Percentiles rank a stretch among this genome's conserved stretches.
Evolutionary conservation across 2,113 vertebrate species (phyloP).

Genomic region (Egretta garzetta): DNA sequence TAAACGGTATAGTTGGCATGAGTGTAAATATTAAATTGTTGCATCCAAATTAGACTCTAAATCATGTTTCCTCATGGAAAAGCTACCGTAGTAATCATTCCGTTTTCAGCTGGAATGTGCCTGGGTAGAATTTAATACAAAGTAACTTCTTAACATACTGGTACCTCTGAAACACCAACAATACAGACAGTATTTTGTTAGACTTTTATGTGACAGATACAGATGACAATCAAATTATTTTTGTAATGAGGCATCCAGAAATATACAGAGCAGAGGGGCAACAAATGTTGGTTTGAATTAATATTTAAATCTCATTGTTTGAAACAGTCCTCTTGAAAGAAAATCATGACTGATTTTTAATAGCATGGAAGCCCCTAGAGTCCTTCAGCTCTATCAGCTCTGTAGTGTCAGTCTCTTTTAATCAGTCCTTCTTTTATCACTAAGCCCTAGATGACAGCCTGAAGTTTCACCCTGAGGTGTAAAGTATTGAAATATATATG

Average conservation of each 20-base stretch:
- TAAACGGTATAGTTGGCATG: background rate
- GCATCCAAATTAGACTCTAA: conserved; percentile 11
- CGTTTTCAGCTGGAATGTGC: background rate
- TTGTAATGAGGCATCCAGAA: conserved; percentile 37
- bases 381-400: conserved; percentile 39
- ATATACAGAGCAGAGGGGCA: background rate
- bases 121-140: background rate
- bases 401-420: conserved; percentile 58
- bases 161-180: background rate
- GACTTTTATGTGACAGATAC: background rate
- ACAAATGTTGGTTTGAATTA: conserved; percentile 57
- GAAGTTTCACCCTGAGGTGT: conserved; percentile 39
- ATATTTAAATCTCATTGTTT: conserved; percentile 60
- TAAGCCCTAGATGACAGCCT: conserved; percentile 38
- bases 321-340: conserved; percentile 45
- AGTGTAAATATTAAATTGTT: conserved; percentile 40
- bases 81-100: background rate
- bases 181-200: background rate
- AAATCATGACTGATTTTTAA: conserved; percentile 49
- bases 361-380: conserved; percentile 11
- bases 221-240: conserved; percentile 45
- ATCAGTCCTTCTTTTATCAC: conserved; percentile 53
- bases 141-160: background rate
- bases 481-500: conserved; percentile 49
- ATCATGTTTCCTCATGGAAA: background rate